Evolutionary conservation across 2,113 vertebrate species (phyloP), one percentile per base, ranked within the genome.

Genomic region (Ellobius talpinus): DNA sequence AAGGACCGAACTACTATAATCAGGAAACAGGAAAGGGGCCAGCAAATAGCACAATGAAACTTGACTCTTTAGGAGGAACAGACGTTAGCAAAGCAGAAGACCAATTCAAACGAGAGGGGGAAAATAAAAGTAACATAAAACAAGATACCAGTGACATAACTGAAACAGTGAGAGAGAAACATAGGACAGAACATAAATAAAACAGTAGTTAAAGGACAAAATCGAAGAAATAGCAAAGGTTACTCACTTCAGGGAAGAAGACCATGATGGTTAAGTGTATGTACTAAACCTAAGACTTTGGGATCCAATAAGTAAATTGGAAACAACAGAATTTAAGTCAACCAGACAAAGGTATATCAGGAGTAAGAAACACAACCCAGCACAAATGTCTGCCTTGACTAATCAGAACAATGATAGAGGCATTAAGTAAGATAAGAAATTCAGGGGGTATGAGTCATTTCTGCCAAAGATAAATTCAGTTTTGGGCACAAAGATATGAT

Each of bases 81-180:
- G 50, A 12, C 90, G 19, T 84, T 66, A 87, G 3, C 87, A 88
- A 96, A 87, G 88, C 36, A 90, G 50, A 93, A 73, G 17, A 31
- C 8, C n/a, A 65, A 65, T 50, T 42, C 81, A 65, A 52, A 39
- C 94, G 23, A 87, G 7, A 47, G 95, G 77, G 84, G 72, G n/a
- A 39, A 66, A 33, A 33, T 33, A 63, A 84, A 42, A 23, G 70
- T 17, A 87, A 31, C 52, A 39, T 8, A 29, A 85, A 76, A 93
- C 23, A 52, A 58, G 66, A 82, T 8, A 52, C 26, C 3, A 88
- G 9, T n/a, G 23, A 79, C 52, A 79, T 1, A 13, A 79, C 5
- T 23, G 7, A 78, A 42, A 7, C 14, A 23, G 13, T 82, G 61
- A 82, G 78, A 42, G 52, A 55, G 16, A 55, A 79, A 95, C 24